A percentile compares a stretch with the other conserved stretches of the same genome.
Evolutionary conservation across 2,113 vertebrate genomes (phyloP).

Genomic region (Tichodroma muraria): DNA sequence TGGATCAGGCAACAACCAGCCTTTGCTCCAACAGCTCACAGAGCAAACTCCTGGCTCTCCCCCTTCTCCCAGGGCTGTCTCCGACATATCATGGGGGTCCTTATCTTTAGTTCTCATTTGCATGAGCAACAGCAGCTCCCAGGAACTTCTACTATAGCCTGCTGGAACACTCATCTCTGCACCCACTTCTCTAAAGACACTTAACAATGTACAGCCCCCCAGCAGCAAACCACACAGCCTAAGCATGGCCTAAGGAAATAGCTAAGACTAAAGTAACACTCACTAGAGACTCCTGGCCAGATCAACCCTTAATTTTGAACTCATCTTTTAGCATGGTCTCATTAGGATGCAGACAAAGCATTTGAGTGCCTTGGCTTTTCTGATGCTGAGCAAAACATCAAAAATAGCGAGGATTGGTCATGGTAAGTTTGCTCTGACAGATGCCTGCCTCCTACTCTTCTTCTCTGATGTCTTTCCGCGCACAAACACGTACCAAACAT

Average conservation of each 20-base stretch:
- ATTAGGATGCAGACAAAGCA: neutral
- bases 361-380: neutral
- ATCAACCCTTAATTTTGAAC: neutral
- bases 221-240: neutral
- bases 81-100: neutral
- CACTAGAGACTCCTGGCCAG: neutral
- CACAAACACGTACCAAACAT: conserved; percentile 49
- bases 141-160: neutral
- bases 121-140: neutral
- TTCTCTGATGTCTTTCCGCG: conserved; percentile 43
- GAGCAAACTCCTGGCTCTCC: neutral
- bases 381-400: neutral
- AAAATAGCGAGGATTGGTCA: neutral
- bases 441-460: conserved; percentile 28
- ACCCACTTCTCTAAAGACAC: neutral
- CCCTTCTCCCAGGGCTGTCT: neutral
- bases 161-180: neutral
- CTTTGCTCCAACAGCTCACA: neutral
- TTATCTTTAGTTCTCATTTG: neutral
- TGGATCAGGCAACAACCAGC: neutral
- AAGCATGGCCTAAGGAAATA: neutral
- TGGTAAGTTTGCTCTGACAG: neutral
- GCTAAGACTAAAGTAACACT: neutral
- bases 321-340: neutral
- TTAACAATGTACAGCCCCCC: neutral